phyloP scores from a whole-genome alignment of 2,113 vertebrate genomes.

The Rostratula benghalensis region DNA sequence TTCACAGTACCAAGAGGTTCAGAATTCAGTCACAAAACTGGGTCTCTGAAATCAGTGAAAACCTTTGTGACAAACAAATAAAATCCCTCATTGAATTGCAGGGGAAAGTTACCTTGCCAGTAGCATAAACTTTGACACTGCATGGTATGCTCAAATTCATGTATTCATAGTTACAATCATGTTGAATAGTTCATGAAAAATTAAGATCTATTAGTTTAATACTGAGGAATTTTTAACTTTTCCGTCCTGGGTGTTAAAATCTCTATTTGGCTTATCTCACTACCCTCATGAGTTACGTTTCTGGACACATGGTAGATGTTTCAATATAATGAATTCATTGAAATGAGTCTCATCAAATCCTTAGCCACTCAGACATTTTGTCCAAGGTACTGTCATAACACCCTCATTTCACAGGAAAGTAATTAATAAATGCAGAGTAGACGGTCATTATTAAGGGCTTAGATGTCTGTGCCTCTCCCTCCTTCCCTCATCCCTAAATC shows the following conservation, averaged over 20 bases:
- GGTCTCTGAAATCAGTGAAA: background rate
- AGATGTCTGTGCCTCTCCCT: background rate
- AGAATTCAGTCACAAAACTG: background rate
- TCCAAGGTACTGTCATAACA: background rate
- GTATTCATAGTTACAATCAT: background rate
- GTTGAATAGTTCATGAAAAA: background rate
- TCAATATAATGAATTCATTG: background rate
- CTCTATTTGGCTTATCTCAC: background rate
- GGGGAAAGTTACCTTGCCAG: background rate
- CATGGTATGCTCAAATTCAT: background rate
- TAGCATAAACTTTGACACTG: background rate
- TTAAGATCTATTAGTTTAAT: background rate
- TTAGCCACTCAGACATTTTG: background rate
- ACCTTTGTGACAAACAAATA: background rate
- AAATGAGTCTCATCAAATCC: background rate
- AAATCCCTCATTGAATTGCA: background rate
- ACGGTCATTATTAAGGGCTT: background rate
- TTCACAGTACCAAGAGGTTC: background rate
- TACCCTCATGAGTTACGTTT: background rate
- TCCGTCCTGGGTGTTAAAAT: background rate
- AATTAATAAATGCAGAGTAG: background rate
- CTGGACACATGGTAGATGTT: background rate
- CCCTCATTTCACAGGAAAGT: background rate
- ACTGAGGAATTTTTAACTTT: background rate
- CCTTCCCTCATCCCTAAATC: background rate